A percentile compares a stretch with the other conserved stretches of the same genome.
Conservation (phyloP, 2,797 vertebrate genomes). For the Hemitrygon akajei region DNA sequence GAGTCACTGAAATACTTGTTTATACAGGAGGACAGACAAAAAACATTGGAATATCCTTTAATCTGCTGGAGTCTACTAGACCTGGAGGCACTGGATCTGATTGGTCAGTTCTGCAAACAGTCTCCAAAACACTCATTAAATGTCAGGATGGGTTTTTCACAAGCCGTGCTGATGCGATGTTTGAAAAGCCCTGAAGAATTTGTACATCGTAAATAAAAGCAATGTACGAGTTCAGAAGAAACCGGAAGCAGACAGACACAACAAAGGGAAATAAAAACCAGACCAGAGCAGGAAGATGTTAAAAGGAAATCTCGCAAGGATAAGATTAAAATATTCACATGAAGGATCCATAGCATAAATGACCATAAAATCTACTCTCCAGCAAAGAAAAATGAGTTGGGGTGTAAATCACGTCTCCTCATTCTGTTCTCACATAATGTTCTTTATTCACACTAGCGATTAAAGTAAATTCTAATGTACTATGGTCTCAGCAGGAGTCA, state of each 20-base stretch:
- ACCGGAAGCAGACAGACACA: not conserved
- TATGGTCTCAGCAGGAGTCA: too few species aligned
- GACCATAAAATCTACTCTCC: not conserved
- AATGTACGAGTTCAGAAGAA: not conserved
- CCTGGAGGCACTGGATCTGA: not conserved
- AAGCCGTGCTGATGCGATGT: not conserved
- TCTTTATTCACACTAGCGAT: not conserved
- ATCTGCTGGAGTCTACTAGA: not conserved
- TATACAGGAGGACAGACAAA: not conserved
- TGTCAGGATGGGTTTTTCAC: not conserved
- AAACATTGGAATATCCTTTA: not conserved
- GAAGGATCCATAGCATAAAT: not conserved
- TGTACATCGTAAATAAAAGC: not conserved
- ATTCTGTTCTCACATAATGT: not conserved
- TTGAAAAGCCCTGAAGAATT: not conserved
- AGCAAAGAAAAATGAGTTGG: too few species aligned
- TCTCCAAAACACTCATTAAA: not conserved
- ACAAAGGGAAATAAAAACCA: not conserved
- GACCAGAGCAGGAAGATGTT: not conserved
- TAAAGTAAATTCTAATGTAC: too few species aligned
- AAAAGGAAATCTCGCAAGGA: not conserved
- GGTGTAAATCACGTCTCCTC: too few species aligned
- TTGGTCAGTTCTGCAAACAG: not conserved
- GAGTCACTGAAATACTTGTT: not conserved
- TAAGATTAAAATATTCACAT: not conserved